Percentiles rank a stretch among this genome's conserved stretches.
These are phyloP conservation scores for Pollimyrus isidori DNA, from an alignment of 2,113 vertebrate genomes.

Conservation along the genomic window DNA sequence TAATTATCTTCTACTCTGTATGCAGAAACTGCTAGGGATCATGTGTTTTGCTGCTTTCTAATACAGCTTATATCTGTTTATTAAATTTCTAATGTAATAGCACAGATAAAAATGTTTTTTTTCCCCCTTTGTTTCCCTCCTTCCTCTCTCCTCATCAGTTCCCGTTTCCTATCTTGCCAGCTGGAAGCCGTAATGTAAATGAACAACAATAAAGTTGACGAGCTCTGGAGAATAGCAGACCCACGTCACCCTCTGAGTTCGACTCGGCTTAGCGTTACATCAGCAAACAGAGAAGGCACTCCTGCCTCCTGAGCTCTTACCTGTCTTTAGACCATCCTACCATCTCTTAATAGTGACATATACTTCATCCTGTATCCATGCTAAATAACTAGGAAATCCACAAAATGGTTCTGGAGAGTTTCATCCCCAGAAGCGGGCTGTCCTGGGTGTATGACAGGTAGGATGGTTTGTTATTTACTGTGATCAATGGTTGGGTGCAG, in stretches of 20 bases:
- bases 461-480: not conserved
- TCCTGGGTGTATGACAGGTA: not conserved
- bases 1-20: not conserved
- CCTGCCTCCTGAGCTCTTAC: too few relatives aligned
- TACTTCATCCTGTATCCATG: not conserved
- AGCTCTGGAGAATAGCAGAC: not conserved
- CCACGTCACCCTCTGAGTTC: not conserved
- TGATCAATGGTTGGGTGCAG: not conserved
- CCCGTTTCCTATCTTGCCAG: not conserved
- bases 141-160: not conserved
- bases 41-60: not conserved
- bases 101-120: not conserved
- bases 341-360: not conserved
- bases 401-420: not conserved
- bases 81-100: constrained; percentile 2
- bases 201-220: not conserved
- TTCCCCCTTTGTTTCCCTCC: not conserved
- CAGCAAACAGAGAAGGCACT: not conserved
- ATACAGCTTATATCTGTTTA: constrained; percentile 2
- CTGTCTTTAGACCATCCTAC: not conserved
- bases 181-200: constrained; percentile 4
- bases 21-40: not conserved
- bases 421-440: not conserved
- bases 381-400: not conserved
- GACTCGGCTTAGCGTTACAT: not conserved